Conservation (phyloP, 2,797 vertebrate genomes). For the Hafferia zeledoni region DNA sequence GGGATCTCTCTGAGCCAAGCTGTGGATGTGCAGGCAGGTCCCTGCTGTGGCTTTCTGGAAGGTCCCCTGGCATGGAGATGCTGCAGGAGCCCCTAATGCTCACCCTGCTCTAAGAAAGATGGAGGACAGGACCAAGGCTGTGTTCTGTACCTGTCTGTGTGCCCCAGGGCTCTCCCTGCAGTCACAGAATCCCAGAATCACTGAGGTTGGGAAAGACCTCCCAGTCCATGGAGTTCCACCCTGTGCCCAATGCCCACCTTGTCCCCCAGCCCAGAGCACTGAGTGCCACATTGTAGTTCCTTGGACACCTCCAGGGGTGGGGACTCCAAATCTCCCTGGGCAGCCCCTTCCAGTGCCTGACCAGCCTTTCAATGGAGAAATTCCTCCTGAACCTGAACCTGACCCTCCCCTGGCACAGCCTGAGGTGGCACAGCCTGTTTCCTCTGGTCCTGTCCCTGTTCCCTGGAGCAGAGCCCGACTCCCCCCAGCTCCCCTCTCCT, state of each 20-base stretch:
- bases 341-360: neutral
- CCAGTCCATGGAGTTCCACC: accelerated
- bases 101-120: accelerated
- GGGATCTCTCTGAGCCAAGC: neutral
- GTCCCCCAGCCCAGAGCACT: neutral
- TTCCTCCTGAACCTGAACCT: too few relatives aligned
- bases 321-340: neutral
- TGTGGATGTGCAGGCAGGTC: neutral
- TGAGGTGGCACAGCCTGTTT: too few relatives aligned
- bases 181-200: neutral
- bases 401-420: too few relatives aligned
- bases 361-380: too few relatives aligned
- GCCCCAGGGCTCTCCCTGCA: neutral
- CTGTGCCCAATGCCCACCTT: neutral
- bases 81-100: neutral
- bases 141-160: accelerated
- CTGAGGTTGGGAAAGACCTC: neutral
- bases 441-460: too few relatives aligned
- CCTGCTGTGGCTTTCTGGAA: accelerated
- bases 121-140: neutral
- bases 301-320: neutral
- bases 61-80: accelerated
- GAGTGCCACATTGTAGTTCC: too few relatives aligned
- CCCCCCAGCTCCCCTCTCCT: too few relatives aligned
- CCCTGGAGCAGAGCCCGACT: too few relatives aligned